phyloP scores from a whole-genome alignment of 2,797 vertebrate species.

The Phalloptychus januarius region DNA sequence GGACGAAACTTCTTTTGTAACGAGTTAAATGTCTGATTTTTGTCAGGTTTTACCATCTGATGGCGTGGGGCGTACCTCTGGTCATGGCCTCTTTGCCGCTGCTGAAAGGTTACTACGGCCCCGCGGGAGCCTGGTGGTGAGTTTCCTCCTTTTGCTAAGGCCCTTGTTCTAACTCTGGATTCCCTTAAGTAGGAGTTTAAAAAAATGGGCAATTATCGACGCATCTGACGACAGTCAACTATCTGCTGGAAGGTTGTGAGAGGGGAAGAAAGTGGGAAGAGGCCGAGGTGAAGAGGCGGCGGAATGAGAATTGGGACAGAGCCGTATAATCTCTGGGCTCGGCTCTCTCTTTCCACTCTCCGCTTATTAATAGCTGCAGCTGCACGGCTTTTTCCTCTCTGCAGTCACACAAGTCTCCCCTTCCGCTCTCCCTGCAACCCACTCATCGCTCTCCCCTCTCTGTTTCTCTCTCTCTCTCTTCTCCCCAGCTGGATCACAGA shows the following conservation, averaged over 20 bases:
- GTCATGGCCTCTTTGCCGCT: slow-evolving; percentile 79
- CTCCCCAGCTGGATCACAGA: slow-evolving; percentile 85
- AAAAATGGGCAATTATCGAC: slow-evolving; percentile 77
- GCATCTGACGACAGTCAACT: slow-evolving; percentile 56
- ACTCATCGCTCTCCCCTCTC: slow-evolving; percentile 55
- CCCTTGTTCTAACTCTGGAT: slow-evolving; percentile 42
- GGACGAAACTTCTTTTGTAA: slow-evolving; percentile 30
- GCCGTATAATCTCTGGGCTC: slow-evolving; percentile 73
- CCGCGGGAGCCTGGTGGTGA: slow-evolving; percentile 82
- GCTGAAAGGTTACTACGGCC: slow-evolving; percentile 80
- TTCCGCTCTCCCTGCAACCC: slow-evolving; percentile 69
- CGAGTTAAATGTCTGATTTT: slow-evolving; percentile 53
- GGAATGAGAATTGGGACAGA: slow-evolving; percentile 78
- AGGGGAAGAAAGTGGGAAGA: slow-evolving; percentile 42
- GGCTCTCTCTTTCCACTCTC: slow-evolving; percentile 72
- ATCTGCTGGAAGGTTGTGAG: slow-evolving; percentile 66
- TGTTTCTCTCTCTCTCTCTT: slow-evolving; percentile 37
- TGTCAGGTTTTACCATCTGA: slow-evolving; percentile 79
- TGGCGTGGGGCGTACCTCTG: slow-evolving; percentile 81
- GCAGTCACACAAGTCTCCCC: slow-evolving; percentile 70
- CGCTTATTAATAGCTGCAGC: slow-evolving; percentile 81
- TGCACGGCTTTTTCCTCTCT: slow-evolving; percentile 70
- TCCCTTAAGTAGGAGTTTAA: slow-evolving; percentile 36
- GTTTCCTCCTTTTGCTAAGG: slow-evolving; percentile 44
- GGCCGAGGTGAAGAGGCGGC: slow-evolving; percentile 60